phyloP scores from a whole-genome alignment of 1,140 invertebrate genomes.

The Matsumurasca onukii region DNA sequence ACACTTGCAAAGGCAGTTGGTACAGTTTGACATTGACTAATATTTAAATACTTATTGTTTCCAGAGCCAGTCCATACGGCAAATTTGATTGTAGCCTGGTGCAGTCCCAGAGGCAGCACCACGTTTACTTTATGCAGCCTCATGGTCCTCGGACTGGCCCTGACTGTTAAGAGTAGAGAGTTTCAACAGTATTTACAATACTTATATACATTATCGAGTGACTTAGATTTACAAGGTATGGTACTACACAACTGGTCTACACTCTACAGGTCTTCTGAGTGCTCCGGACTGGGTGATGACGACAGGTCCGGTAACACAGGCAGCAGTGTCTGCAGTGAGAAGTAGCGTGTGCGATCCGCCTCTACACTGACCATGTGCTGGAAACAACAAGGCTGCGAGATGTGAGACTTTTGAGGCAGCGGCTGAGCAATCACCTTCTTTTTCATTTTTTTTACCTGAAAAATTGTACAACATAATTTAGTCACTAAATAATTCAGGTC shows the following conservation, averaged over 20 bases:
- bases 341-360: constrained; percentile 64
- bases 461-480: too few relatives aligned
- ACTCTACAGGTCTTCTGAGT: constrained; percentile 19
- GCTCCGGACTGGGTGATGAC: constrained; percentile 38
- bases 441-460: constrained; percentile 58
- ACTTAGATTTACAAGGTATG: constrained; percentile 25
- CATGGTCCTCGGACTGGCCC: too few relatives aligned
- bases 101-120: too few relatives aligned
- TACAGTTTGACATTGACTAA: too few relatives aligned
- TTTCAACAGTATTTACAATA: constrained; percentile 17
- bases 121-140: too few relatives aligned
- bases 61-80: too few relatives aligned
- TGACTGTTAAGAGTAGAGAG: too few relatives aligned
- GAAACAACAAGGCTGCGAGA: constrained; percentile 84
- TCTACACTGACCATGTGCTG: constrained; percentile 83
- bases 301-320: constrained; percentile 46
- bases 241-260: too few relatives aligned
- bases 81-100: too few relatives aligned
- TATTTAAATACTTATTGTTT: too few relatives aligned
- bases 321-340: constrained; percentile 63
- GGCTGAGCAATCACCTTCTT: constrained; percentile 53
- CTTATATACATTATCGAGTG: constrained; percentile 8
- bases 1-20: too few relatives aligned
- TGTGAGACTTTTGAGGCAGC: constrained; percentile 76
- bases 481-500: too few relatives aligned